phyloP scores from a whole-genome alignment of 2,797 vertebrate species.

The Anas bernieri region DNA sequence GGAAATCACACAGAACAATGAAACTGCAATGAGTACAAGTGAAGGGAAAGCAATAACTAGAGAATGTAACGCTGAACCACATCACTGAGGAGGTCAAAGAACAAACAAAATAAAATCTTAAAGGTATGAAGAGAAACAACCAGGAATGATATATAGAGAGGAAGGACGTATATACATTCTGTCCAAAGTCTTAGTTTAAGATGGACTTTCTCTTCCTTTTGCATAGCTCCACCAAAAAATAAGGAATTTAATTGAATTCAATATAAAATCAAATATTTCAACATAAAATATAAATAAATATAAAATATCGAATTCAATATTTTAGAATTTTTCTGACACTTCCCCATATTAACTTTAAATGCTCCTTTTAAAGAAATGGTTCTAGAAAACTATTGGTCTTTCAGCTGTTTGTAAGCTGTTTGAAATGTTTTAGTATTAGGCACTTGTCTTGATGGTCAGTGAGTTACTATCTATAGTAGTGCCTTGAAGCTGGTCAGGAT shows the following conservation, averaged over 20 bases:
- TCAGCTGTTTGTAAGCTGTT: not conserved
- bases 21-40: conserved; percentile 45
- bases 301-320: not conserved
- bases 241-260: not conserved
- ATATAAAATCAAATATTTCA: not conserved
- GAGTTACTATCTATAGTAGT: not conserved
- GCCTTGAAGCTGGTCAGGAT: not conserved
- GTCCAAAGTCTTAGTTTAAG: not conserved
- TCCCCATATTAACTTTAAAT: not conserved
- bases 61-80: not conserved
- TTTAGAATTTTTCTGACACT: not conserved
- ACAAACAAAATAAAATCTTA: conserved; percentile 30
- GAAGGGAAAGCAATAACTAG: conserved; percentile 42
- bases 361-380: not conserved
- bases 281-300: too few species aligned
- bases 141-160: not conserved
- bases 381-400: not conserved
- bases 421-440: not conserved
- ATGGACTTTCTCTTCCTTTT: not conserved
- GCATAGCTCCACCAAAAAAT: not conserved
- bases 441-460: not conserved
- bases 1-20: conserved; percentile 34
- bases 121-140: conserved; percentile 1
- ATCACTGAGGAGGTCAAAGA: conserved; percentile 12
- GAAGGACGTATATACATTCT: not conserved